Conservation (phyloP, 2,113 vertebrate genomes). For the Brachionichthys hirsutus region DNA sequence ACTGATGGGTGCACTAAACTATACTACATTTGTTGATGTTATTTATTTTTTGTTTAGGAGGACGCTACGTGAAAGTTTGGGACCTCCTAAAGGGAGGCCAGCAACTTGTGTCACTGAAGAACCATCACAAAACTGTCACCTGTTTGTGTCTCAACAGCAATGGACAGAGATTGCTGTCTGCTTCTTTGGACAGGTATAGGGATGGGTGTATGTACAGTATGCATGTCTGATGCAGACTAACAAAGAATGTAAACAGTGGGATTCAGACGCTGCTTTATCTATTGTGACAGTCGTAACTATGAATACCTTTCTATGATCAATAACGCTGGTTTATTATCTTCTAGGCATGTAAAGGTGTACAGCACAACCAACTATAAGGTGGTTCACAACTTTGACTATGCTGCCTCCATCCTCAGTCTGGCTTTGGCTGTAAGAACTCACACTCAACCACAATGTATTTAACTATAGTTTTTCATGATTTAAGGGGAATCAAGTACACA, state of each 20-base stretch:
- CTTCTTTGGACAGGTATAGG: conserved; percentile 89
- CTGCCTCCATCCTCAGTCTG: conserved; percentile 91
- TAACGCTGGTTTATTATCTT: conserved; percentile 30
- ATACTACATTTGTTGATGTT: not conserved
- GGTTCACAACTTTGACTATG: conserved; percentile 93
- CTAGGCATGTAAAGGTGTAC: conserved; percentile 95
- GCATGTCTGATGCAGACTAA: not conserved
- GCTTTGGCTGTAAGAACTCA: conserved; percentile 86
- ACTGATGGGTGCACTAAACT: not conserved
- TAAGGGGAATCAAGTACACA: too few relatives aligned
- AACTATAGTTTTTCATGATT: not conserved
- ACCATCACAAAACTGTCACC: conserved; percentile 98
- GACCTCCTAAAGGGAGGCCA: conserved; percentile 94
- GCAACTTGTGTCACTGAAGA: conserved; percentile 89
- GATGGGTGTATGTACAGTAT: not conserved
- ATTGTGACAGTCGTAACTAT: not conserved
- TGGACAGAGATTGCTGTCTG: conserved; percentile 90
- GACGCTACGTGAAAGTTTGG: conserved; percentile 94
- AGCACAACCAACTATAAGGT: conserved; percentile 94
- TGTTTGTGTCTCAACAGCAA: conserved; percentile 88
- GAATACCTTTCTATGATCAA: not conserved
- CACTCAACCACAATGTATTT: not conserved
- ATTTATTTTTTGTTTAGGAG: conserved; percentile 74
- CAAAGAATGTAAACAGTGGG: too few relatives aligned
- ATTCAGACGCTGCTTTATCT: not conserved